These are phyloP conservation scores for Bradysia coprophila DNA, from an alignment of 1,140 invertebrate genomes.

Conservation along the genomic window DNA sequence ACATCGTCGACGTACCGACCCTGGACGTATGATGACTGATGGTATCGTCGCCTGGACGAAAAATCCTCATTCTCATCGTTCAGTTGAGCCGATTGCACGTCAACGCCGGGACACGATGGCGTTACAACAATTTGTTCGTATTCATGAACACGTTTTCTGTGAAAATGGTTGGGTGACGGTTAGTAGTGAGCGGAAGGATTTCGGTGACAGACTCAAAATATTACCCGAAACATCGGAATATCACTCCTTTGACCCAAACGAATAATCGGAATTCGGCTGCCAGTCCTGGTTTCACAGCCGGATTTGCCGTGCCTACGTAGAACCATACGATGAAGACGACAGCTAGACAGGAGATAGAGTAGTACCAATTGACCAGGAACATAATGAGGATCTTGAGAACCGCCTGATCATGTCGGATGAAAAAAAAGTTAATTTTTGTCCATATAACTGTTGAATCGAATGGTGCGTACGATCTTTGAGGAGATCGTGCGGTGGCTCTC, in stretches of 20 bases:
- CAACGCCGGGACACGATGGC: constrained; percentile 61
- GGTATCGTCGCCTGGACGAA: constrained; percentile 71
- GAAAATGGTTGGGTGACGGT: too few species aligned
- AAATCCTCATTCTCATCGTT: constrained; percentile 95
- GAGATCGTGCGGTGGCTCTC: too few species aligned
- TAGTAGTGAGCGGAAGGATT: not conserved
- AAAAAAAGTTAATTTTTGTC: not conserved
- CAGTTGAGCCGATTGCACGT: constrained; percentile 64
- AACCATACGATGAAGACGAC: constrained; percentile 74
- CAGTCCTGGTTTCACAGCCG: constrained; percentile 79
- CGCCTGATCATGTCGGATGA: constrained; percentile 36
- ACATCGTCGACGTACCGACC: constrained; percentile 42
- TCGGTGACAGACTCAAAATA: constrained; percentile 9
- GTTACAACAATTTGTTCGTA: constrained; percentile 85
- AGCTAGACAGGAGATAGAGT: constrained; percentile 63
- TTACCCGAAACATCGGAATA: constrained; percentile 65
- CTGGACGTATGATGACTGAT: constrained; percentile 70
- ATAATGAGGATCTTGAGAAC: constrained; percentile 76
- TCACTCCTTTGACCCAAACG: constrained; percentile 57
- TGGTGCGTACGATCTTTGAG: too few species aligned
- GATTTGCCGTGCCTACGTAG: constrained; percentile 85
- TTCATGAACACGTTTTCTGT: constrained; percentile 50
- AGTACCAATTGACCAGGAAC: constrained; percentile 84
- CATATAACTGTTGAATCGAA: too few species aligned
- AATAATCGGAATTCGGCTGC: constrained; percentile 78